These are phyloP conservation scores for Callocephalon fimbriatum DNA, from an alignment of 2,113 vertebrate species.

Conservation along the genomic window DNA sequence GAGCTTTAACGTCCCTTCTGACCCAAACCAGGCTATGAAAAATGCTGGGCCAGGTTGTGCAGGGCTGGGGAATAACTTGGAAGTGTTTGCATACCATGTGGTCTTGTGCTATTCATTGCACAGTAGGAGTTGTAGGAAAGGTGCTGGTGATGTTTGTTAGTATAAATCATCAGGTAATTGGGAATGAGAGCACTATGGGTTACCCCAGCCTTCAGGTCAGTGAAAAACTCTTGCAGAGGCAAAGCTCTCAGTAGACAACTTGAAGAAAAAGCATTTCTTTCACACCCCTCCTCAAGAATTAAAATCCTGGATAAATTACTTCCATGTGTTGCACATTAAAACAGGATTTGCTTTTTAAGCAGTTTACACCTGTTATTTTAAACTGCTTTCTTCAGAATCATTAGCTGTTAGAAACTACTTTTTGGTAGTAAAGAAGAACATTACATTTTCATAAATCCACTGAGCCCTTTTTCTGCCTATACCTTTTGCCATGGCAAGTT, in stretches of 20 bases:
- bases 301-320: not conserved
- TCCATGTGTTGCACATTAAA: accelerated
- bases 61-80: not conserved
- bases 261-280: not conserved
- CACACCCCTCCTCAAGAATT: not conserved
- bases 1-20: not conserved
- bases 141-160: accelerated
- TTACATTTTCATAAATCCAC: not conserved
- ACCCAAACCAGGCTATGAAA: not conserved
- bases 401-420: not conserved
- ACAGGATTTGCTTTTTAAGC: not conserved
- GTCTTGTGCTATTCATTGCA: not conserved
- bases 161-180: not conserved
- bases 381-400: not conserved
- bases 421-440: not conserved
- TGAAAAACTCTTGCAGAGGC: not conserved
- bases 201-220: not conserved
- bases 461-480: not conserved
- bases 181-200: not conserved
- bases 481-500: not conserved
- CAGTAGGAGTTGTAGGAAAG: not conserved
- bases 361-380: not conserved
- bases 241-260: not conserved
- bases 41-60: not conserved
- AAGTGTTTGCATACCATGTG: accelerated